phyloP scores from a whole-genome alignment of 2,888 invertebrate species.

The Plagodis dolabraria region DNA sequence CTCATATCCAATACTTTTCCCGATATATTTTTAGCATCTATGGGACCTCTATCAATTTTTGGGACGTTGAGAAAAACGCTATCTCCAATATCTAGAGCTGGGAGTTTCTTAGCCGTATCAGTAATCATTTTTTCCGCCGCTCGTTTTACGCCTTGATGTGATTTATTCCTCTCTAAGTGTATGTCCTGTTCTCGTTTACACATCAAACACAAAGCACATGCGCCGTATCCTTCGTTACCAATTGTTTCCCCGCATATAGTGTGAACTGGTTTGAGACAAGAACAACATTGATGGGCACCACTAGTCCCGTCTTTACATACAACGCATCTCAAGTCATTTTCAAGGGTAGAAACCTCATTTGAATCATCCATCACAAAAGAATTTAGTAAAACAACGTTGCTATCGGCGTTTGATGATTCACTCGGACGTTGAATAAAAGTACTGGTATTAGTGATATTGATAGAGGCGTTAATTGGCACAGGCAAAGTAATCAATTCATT shows the following conservation, averaged over 20 bases:
- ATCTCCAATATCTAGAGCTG: background rate
- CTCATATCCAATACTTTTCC: conserved; percentile 4
- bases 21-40: conserved; percentile 2
- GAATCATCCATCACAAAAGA: background rate
- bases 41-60: conserved; percentile 6
- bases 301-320: conserved; percentile 1
- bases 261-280: background rate
- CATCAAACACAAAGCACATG: background rate
- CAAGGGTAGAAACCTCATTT: background rate
- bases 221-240: conserved; percentile 5
- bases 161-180: background rate
- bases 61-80: conserved; percentile 3
- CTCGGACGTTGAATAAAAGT: too few relatives aligned
- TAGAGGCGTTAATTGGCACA: too few relatives aligned
- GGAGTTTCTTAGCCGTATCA: conserved; percentile 4
- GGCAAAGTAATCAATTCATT: too few relatives aligned
- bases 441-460: too few relatives aligned
- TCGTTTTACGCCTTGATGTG: conserved; percentile 2
- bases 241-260: conserved; percentile 1
- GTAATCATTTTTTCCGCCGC: conserved; percentile 6
- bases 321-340: conserved; percentile 1
- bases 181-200: conserved; percentile 2
- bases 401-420: conserved; percentile 1
- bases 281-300: conserved; percentile 3
- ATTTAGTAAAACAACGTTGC: conserved; percentile 1